Percentiles rank a stretch among this genome's conserved stretches.
Conservation (phyloP, 2,888 invertebrate genomes). For the Drosophila mettleri region DNA sequence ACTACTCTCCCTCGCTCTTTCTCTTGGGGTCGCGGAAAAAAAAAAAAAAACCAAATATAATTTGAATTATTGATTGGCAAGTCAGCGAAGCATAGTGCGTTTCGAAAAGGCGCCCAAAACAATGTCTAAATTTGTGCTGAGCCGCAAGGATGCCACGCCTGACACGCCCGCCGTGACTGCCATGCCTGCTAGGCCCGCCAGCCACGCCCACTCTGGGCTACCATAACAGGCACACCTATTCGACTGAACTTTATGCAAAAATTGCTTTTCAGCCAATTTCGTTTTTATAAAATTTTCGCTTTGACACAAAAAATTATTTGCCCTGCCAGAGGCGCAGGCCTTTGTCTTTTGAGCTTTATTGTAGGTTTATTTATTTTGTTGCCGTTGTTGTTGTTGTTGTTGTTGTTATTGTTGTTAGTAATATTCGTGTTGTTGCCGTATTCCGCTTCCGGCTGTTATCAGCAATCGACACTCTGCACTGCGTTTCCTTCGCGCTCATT, state of each 20-base stretch:
- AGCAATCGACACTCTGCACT: conserved; percentile 72
- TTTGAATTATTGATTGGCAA: conserved; percentile 77
- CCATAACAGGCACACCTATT: conserved; percentile 55
- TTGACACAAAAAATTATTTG: conserved; percentile 38
- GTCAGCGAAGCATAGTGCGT: conserved; percentile 54
- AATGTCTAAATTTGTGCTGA: conserved; percentile 69
- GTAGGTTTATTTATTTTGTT: conserved; percentile 29
- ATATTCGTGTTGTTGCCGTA: conserved; percentile 26
- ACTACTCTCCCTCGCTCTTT: background rate
- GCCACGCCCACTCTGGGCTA: conserved; percentile 1
- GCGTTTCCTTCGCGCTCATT: conserved; percentile 60
- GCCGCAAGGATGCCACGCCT: conserved; percentile 58
- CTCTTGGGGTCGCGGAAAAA: conserved; percentile 24
- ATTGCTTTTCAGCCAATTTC: conserved; percentile 71
- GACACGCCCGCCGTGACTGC: background rate
- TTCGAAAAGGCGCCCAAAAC: conserved; percentile 43
- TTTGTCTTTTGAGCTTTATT: conserved; percentile 67
- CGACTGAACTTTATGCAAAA: conserved; percentile 59
- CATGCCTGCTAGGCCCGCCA: conserved; percentile 22
- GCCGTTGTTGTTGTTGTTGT: conserved; percentile 20
- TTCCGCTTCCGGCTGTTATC: conserved; percentile 76
- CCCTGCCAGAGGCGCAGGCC: conserved; percentile 20
- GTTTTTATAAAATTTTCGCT: conserved; percentile 63
- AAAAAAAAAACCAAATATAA: conserved; percentile 61
- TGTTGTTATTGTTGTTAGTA: conserved; percentile 21